Base-by-base conservation (phyloP, 2,113 vertebrate genomes). In the Salvelinus fontinalis region DNA sequence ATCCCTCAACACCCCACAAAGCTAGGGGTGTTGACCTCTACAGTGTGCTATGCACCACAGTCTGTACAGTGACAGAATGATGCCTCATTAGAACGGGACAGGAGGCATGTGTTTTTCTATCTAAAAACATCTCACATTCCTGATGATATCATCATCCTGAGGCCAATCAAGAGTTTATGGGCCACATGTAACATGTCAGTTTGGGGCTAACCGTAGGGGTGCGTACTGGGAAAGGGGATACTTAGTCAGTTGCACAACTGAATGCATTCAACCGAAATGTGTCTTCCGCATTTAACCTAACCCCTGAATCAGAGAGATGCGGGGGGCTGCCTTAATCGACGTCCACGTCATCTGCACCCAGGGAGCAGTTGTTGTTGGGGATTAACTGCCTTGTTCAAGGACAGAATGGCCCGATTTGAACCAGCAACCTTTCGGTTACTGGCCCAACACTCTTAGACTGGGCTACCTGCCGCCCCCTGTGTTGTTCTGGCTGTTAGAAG, bases 11-110 rank as follows among this genome's bases (percentile, higher is more conserved):
- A 54, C 12, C 12, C 51, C 12, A 20, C 16, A 71, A 3, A 18
- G 68, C 18, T 49, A 24, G 48, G 18, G 70, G 34, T 34, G 34
- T 34, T 91, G 89, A 92, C 81, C 71, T 89, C 54, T 84, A 39
- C 67, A 70, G 24, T 75, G 77, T 88, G 87, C 90, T 87, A 91
- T 84, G 85, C 69, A 74, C 71, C 77, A 74, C 66, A 60, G 44
- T 78, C 70, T 81, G 64, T 60, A 6, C 71, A 75, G 77, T 78
- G 78, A 87, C 84, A 86, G 68, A 83, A 75, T 76, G 74, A 81
- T 78, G 81, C 75, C 76, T 89, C 80, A 76, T 82, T 90, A 78
- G 72, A 71, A 79, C 75, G 80, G 69, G 54, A 82, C 39, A 78
- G 70, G 59, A 83, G 51, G 3, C 1, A 4, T 76, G 75, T 73